phyloP scores from a whole-genome alignment of 2,113 vertebrate species.

The Pycnonotus jocosus region DNA sequence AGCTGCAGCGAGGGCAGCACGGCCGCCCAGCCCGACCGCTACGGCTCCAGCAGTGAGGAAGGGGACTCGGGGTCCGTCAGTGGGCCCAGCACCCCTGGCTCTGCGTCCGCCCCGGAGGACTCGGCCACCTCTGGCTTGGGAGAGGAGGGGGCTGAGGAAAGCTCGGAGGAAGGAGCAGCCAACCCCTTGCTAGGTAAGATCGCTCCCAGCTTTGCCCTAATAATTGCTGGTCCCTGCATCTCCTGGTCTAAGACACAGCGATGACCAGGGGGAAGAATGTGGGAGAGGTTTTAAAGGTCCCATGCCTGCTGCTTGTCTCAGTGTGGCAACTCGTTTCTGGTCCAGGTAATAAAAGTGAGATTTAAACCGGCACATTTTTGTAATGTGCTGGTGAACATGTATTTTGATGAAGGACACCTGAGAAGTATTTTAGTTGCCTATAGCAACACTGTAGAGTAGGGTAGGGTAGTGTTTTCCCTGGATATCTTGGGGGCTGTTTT shows the following conservation, averaged over 20 bases:
- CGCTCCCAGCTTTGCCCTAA: background rate
- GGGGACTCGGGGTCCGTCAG: conserved; percentile 82
- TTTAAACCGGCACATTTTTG: background rate
- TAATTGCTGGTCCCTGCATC: fast-evolving
- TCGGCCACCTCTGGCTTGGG: conserved; percentile 78
- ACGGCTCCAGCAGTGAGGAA: conserved; percentile 84
- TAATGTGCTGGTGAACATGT: background rate
- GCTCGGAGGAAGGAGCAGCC: conserved; percentile 71
- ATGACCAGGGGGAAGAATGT: background rate
- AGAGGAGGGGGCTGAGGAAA: conserved; percentile 74
- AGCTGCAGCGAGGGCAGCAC: conserved; percentile 64
- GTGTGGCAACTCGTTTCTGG: fast-evolving
- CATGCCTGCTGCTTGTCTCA: fast-evolving
- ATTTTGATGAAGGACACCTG: background rate
- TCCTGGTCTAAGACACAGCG: fast-evolving
- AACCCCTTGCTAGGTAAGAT: conserved; percentile 69
- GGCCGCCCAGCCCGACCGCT: conserved; percentile 57
- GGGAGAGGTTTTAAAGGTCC: background rate
- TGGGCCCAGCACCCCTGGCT: conserved; percentile 84
- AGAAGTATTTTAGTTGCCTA: background rate
- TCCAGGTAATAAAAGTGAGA: background rate
- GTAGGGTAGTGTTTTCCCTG: background rate
- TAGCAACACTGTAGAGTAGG: background rate
- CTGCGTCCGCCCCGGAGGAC: conserved; percentile 70
- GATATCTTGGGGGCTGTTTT: background rate